These are phyloP conservation scores for Cynaeus angustus DNA, from an alignment of 2,888 invertebrate species.

Conservation along the genomic window DNA sequence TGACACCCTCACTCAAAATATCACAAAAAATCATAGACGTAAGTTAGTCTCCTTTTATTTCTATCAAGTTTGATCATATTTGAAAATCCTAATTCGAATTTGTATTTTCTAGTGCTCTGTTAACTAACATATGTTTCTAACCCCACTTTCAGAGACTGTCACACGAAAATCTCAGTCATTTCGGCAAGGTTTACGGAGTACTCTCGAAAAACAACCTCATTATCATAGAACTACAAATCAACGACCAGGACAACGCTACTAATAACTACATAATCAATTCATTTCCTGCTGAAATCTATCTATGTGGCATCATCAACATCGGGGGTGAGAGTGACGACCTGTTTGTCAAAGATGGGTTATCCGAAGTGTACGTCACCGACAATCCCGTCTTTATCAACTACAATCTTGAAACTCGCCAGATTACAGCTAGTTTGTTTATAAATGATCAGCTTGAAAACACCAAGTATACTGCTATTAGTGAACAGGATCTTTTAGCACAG, in stretches of 20 bases:
- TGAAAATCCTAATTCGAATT: no score
- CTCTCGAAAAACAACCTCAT: constrained; percentile 82
- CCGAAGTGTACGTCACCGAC: constrained; percentile 86
- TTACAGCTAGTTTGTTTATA: constrained; percentile 80
- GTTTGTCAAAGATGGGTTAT: constrained; percentile 75
- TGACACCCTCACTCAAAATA: constrained; percentile 85
- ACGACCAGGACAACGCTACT: constrained; percentile 72
- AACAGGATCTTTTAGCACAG: constrained; percentile 79
- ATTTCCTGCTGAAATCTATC: constrained; percentile 84
- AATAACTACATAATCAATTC: constrained; percentile 74
- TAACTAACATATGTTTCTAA: constrained; percentile 34
- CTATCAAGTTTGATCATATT: no score
- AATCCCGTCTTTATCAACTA: constrained; percentile 82
- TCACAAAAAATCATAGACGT: constrained; percentile 82
- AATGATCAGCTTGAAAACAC: constrained; percentile 83
- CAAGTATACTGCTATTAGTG: constrained; percentile 77
- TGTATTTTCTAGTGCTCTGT: constrained; percentile 1
- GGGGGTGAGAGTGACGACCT: constrained; percentile 77
- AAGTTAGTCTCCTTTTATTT: constrained; percentile 63
- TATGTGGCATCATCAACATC: constrained; percentile 83
- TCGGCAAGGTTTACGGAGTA: constrained; percentile 84
- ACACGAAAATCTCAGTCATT: constrained; percentile 75
- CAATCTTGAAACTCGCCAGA: constrained; percentile 72
- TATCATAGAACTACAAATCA: constrained; percentile 81
- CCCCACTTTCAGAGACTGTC: constrained; percentile 77